Evolutionary conservation across 2,113 vertebrate genomes (phyloP), one percentile per base, ranked within the genome.

Genomic region (Neomonachus schauinslandi): DNA sequence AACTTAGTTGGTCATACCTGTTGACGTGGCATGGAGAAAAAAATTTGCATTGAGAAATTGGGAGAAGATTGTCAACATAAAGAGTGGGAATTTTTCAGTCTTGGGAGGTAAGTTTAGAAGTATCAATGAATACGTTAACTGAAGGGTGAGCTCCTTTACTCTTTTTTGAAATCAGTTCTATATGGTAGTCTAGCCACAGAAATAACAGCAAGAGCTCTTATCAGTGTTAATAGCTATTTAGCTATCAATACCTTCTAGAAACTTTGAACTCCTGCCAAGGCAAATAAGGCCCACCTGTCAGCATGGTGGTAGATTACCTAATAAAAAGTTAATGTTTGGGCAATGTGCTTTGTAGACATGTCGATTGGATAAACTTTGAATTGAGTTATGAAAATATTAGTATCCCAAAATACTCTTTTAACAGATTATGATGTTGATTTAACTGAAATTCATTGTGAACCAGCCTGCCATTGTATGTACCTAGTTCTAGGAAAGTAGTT

Each of bases 201-300:
- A 21, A 95, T 61, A 90, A 31, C 28, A 31, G 28, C 63, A 98
- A 98, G 94, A 97, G 14, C 39, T 89, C 46, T 94, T 98, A 94
- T 90, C 92, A 51, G 59, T 0, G 16, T 94, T 93, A 96, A 89
- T 95, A 86, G 88, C 76, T 96, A 71, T 87, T 97, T 82, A 95
- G 11, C 46, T 42, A 92, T 61, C 36, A 46, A 77, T 53, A 39
- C 8, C 42, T 93, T 80, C 53, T 55, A 96, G 91, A 94, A 82
- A 97, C 85, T 80, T 90, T 97, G 79, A 76, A 94, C 80, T 69
- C 39, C 92, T 96, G 96, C 85, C 97, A 98, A 98, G 95, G 89
- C 71, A 98, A 98, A 98, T 81, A 98, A 92, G 79, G 19, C 8
- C 31, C 97, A 98, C 80, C 97, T 99, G 97, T 97, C 36, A 57